phyloP scores from a whole-genome alignment of 1,140 invertebrate genomes.

The Procambarus virginalis region DNA sequence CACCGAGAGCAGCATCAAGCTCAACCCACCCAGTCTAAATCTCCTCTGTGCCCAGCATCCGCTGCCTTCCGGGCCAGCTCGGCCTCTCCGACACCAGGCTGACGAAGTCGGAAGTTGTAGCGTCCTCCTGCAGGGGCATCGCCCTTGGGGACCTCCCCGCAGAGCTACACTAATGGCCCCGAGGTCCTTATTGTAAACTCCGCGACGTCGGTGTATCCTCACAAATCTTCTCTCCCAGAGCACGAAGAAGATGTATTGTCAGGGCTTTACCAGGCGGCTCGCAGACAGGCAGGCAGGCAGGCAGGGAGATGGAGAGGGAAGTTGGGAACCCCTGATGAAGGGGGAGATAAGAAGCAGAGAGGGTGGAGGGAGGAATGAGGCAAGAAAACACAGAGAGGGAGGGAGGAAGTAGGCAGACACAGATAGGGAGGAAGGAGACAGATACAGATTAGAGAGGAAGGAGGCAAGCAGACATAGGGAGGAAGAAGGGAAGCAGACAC shows the following conservation, averaged over 20 bases:
- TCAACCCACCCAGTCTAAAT: constrained; percentile 14
- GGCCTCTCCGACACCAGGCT: too few relatives aligned
- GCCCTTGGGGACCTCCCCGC: not conserved
- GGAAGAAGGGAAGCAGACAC: too few relatives aligned
- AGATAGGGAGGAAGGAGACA: too few relatives aligned
- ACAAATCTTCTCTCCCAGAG: constrained; percentile 24
- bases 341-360: not conserved
- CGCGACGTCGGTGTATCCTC: constrained; percentile 18
- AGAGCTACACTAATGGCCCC: not conserved
- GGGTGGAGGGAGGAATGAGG: too few relatives aligned
- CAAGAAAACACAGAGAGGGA: too few relatives aligned
- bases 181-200: constrained; percentile 19
- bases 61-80: not conserved
- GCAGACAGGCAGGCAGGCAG: not conserved
- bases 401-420: too few relatives aligned
- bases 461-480: too few relatives aligned
- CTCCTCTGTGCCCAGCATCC: constrained; percentile 3
- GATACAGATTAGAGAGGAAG: too few relatives aligned
- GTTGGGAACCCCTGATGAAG: not conserved
- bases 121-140: not conserved
- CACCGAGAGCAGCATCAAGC: constrained; percentile 27
- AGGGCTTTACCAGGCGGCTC: not conserved
- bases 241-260: constrained; percentile 24
- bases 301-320: not conserved
- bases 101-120: not conserved